Conservation (phyloP, 2,888 invertebrate genomes). For the Megaustenia siamemsis region DNA sequence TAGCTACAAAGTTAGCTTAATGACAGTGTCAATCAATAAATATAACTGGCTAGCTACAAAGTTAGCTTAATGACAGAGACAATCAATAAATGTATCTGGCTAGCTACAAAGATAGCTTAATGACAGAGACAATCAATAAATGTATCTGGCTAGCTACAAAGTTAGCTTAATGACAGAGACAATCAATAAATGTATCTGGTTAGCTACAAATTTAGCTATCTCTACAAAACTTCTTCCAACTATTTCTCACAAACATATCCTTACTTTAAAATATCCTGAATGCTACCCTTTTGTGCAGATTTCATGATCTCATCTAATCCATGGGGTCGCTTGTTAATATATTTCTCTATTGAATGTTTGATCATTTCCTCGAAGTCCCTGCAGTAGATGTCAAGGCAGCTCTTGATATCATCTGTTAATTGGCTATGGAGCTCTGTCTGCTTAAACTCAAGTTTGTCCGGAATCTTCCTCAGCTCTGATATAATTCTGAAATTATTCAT, state of each 20-base stretch:
- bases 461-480: slow-evolving; percentile 23
- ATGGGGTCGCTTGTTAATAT: not conserved
- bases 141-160: too few relatives aligned
- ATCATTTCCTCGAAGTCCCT: slow-evolving; percentile 18
- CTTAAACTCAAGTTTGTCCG: slow-evolving; percentile 14
- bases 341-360: not conserved
- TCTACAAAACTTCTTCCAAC: too few relatives aligned
- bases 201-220: too few relatives aligned
- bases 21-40: too few relatives aligned
- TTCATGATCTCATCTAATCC: not conserved
- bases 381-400: not conserved
- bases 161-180: too few relatives aligned
- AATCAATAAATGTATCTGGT: too few relatives aligned
- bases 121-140: too few relatives aligned
- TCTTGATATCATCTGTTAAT: slow-evolving; percentile 21
- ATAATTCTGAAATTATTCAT: slow-evolving; percentile 3
- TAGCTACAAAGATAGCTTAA: too few relatives aligned
- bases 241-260: not conserved
- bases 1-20: too few relatives aligned
- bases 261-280: slow-evolving; percentile 21
- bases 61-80: too few relatives aligned
- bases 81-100: too few relatives aligned
- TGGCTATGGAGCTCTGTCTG: slow-evolving; percentile 12
- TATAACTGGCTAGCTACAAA: too few relatives aligned
- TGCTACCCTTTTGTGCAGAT: not conserved